phyloP scores from a whole-genome alignment of 2,888 invertebrate genomes.

The Laothoe populi region DNA sequence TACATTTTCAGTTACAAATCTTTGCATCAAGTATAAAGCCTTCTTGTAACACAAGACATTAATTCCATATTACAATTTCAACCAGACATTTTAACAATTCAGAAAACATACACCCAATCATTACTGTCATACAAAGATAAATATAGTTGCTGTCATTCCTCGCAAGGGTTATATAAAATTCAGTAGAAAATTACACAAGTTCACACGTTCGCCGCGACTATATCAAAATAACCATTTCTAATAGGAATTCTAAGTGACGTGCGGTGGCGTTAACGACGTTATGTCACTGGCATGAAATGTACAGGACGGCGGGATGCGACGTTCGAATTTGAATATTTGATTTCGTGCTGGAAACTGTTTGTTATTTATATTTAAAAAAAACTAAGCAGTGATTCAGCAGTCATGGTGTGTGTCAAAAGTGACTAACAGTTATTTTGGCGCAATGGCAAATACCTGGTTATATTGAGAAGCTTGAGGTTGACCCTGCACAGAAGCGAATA shows the following conservation, averaged over 20 bases:
- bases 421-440: too few relatives aligned
- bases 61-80: too few relatives aligned
- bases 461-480: too few relatives aligned
- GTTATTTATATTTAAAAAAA: not conserved
- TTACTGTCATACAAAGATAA: not conserved
- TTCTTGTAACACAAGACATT: too few relatives aligned
- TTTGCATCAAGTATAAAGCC: not conserved
- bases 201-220: conserved; percentile 13
- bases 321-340: conserved; percentile 13
- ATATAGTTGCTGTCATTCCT: conserved; percentile 3
- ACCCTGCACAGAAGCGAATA: too few relatives aligned
- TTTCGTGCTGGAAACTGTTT: conserved; percentile 11
- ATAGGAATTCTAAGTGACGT: conserved; percentile 29
- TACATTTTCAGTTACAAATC: too few relatives aligned
- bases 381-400: too few relatives aligned
- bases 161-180: conserved; percentile 19
- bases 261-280: conserved; percentile 21
- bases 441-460: too few relatives aligned
- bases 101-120: not conserved
- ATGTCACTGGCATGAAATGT: conserved; percentile 20
- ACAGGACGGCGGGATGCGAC: conserved; percentile 5
- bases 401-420: too few relatives aligned
- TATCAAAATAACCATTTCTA: conserved; percentile 27
- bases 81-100: not conserved
- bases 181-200: conserved; percentile 23